Conservation (phyloP, 2,113 vertebrate species). For the Anolis carolinensis region DNA sequence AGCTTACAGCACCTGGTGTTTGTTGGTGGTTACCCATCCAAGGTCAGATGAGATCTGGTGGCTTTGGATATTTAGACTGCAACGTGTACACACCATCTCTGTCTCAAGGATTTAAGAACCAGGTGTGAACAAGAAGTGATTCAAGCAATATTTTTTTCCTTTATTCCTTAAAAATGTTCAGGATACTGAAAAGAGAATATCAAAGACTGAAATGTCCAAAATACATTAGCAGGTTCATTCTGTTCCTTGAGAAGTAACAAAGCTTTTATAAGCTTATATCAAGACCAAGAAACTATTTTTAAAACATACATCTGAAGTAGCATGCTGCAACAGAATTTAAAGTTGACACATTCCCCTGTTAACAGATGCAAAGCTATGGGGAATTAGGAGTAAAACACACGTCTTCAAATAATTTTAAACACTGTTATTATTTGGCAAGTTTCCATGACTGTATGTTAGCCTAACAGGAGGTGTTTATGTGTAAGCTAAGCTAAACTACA, state of each 20-base stretch:
- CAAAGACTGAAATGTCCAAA: not conserved
- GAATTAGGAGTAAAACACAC: not conserved
- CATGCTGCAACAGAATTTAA: not conserved
- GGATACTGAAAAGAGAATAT: not conserved
- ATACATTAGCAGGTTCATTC: not conserved
- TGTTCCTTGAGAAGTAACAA: not conserved
- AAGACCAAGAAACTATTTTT: not conserved
- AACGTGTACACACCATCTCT: not conserved
- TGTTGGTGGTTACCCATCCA: too few relatives aligned
- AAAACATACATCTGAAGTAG: not conserved
- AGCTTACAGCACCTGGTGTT: too few relatives aligned
- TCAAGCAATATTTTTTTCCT: not conserved
- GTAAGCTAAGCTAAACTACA: constrained; percentile 13
- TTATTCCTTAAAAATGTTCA: not conserved
- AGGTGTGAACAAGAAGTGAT: not conserved
- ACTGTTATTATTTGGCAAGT: constrained; percentile 18
- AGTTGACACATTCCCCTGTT: not conserved
- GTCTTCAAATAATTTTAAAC: not conserved
- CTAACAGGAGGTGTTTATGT: not conserved
- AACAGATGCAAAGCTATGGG: constrained; percentile 3
- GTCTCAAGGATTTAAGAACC: not conserved
- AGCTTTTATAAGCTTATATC: not conserved
- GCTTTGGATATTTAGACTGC: too few relatives aligned
- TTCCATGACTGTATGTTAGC: not conserved
- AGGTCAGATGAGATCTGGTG: too few relatives aligned